Conservation (phyloP, 2,797 vertebrate genomes). For the Gymnopithys bicolor region DNA sequence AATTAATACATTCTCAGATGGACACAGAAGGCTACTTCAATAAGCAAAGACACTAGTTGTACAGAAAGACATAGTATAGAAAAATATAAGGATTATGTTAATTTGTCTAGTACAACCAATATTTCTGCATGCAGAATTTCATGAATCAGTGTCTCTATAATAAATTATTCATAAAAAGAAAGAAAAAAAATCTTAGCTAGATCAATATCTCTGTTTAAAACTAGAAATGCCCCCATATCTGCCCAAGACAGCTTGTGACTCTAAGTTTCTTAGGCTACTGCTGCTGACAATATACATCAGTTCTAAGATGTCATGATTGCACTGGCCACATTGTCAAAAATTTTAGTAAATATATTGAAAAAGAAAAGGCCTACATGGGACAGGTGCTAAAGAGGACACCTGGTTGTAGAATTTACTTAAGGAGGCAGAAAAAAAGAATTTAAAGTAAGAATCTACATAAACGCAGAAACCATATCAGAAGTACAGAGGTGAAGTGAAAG, state of each 20-base stretch:
- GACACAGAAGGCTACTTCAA: not conserved
- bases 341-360: not conserved
- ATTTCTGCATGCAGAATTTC: conserved; percentile 27
- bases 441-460: not conserved
- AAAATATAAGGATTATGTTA: not conserved
- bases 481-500: not conserved
- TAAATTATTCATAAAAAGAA: conserved; percentile 66
- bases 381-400: not conserved
- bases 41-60: not conserved
- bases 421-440: not conserved
- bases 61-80: not conserved
- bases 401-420: not conserved
- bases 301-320: not conserved
- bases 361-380: not conserved
- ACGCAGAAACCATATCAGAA: not conserved
- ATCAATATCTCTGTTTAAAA: conserved; percentile 51
- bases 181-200: not conserved
- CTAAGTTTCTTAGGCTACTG: not conserved
- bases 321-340: not conserved
- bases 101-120: not conserved
- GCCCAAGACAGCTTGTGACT: not conserved
- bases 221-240: not conserved
- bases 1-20: not conserved
- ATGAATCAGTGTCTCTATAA: conserved; percentile 31
- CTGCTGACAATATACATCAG: not conserved